Conservation (phyloP, 2,888 invertebrate species). For the Cylindroiulus punctatus region DNA sequence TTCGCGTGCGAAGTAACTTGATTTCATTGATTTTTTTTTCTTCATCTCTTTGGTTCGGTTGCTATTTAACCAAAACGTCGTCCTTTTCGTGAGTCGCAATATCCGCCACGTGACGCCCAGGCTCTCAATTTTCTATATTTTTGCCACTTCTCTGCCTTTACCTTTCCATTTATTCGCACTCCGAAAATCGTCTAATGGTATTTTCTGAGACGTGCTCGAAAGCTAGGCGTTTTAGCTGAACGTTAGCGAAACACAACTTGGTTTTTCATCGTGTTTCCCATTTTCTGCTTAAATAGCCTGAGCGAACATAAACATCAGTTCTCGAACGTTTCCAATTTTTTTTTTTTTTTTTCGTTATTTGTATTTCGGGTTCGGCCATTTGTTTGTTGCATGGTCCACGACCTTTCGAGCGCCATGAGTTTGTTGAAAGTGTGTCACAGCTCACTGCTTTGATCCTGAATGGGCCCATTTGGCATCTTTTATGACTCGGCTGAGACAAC, state of each 20-base stretch:
- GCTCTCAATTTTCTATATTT: neutral
- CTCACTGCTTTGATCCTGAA: conserved; percentile 50
- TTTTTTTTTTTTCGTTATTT: neutral
- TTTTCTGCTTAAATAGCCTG: conserved; percentile 52
- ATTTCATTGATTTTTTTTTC: neutral
- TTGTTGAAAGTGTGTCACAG: conserved; percentile 52
- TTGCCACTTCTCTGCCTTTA: neutral
- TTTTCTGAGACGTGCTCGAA: neutral
- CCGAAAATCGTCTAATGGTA: neutral
- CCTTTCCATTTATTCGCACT: neutral
- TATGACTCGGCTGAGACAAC: conserved; percentile 41
- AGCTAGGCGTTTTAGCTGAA: neutral
- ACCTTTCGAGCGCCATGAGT: conserved; percentile 40
- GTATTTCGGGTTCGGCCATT: conserved; percentile 43
- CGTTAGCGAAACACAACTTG: conserved; percentile 29
- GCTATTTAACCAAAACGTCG: neutral
- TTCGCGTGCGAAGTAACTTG: neutral
- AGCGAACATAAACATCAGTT: conserved; percentile 48
- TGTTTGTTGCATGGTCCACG: conserved; percentile 41
- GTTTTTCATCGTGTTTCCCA: conserved; percentile 47
- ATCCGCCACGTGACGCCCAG: neutral
- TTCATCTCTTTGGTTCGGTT: neutral
- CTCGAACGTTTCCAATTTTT: neutral
- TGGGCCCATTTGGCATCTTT: conserved; percentile 48
- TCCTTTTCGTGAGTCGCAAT: neutral